Base-by-base conservation (phyloP, 2,797 vertebrate species). In the Ibycter americanus region DNA sequence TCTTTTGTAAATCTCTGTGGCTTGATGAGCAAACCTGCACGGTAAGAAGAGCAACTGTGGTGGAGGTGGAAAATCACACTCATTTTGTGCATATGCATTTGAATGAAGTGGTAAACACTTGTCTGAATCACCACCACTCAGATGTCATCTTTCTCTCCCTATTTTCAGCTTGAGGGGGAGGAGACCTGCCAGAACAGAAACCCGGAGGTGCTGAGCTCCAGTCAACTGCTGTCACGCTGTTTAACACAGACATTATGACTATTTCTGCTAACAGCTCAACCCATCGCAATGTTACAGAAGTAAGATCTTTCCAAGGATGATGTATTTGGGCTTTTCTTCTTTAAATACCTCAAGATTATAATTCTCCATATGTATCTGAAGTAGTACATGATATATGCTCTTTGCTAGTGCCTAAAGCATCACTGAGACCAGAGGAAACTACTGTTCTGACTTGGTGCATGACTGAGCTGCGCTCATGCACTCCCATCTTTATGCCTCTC, bases 41-140 rank as follows among this genome's bases (percentile, higher is more conserved):
- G 81, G 94, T 95, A 89, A 87, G 92, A 94, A 89, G 87, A 93
- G 63, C 89, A 95, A 89, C 63, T 81, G n/a, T 18, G 27, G 65
- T 26, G 92, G 94, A 91, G 95, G 91, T 89, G 87, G 91, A 46
- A 89, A 93, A 56, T 86, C 92, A 87, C 54, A 71, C 76, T 94
- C 61, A 71, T 86, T 87, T 87, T 80, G 71, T 89, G 63, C 91
- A 81, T 92, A 89, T 91, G 92, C 84, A 86, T 96, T 95, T 96
- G 94, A 96, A 94, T 91, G 87, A 79, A 94, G 83, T 56, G 88
- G 74, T 90, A 96, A 96, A 92, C 90, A 83, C 42, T 87, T 63
- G 74, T 87, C 81, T 96, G 95, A 97, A 87, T 97, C 97, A 97
- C 68, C 85, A 82, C 47, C 77, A 16, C 78, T 80, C 79, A 94